phyloP scores from a whole-genome alignment of 2,888 invertebrate species.

The Rhingia campestris region DNA sequence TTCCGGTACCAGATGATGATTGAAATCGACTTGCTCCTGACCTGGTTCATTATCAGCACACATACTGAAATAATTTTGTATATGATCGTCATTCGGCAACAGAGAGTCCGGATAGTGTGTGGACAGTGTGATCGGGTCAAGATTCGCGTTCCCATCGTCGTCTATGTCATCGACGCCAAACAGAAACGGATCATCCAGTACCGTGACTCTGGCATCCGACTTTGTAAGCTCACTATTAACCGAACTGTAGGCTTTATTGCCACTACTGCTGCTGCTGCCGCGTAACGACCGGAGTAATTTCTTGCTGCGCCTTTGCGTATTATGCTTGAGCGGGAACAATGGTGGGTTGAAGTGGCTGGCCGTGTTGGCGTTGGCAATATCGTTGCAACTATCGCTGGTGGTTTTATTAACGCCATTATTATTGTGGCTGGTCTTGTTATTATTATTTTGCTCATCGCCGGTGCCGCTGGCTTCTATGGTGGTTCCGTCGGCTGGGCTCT shows the following conservation, averaged over 20 bases:
- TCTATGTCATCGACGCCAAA: constrained; percentile 79
- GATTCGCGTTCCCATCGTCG: constrained; percentile 34
- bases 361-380: constrained; percentile 70
- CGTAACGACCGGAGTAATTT: constrained; percentile 80
- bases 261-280: constrained; percentile 78
- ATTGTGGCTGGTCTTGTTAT: constrained; percentile 72
- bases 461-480: constrained; percentile 66
- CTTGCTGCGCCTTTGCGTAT: constrained; percentile 76
- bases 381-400: constrained; percentile 56
- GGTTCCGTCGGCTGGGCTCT: constrained; percentile 50
- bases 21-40: constrained; percentile 68
- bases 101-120: constrained; percentile 67
- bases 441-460: constrained; percentile 76
- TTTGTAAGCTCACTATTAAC: constrained; percentile 78
- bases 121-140: constrained; percentile 57
- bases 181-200: constrained; percentile 82
- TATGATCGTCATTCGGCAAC: constrained; percentile 76
- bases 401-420: constrained; percentile 69
- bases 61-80: constrained; percentile 79
- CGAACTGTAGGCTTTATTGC: constrained; percentile 59
- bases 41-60: constrained; percentile 75
- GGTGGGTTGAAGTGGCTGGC: constrained; percentile 69
- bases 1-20: constrained; percentile 65
- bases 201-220: constrained; percentile 81
- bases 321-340: constrained; percentile 74